Conservation (phyloP, 1,140 invertebrate species). For the Drosophila hydei region DNA sequence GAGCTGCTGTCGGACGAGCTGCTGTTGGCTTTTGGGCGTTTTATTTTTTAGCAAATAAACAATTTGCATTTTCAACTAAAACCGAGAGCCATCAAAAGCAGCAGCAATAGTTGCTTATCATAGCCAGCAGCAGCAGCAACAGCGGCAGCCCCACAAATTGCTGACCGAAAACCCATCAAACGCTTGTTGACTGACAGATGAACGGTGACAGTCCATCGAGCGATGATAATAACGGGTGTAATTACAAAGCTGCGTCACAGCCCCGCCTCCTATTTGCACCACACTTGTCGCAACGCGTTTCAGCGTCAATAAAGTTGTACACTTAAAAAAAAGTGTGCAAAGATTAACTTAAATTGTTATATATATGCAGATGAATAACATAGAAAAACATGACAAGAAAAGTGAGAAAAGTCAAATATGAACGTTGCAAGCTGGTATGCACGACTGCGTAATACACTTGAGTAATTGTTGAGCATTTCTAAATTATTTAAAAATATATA, state of each 20-base stretch:
- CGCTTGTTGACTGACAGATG: conserved; percentile 39
- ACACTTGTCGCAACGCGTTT: conserved; percentile 49
- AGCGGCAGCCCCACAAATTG: conserved; percentile 65
- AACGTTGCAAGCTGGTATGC: background rate
- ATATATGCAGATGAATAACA: no score
- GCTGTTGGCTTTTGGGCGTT: conserved; percentile 48
- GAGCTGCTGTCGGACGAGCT: conserved; percentile 33
- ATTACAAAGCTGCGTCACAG: conserved; percentile 51
- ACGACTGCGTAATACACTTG: no score
- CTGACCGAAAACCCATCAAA: conserved; percentile 61
- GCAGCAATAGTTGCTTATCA: conserved; percentile 31
- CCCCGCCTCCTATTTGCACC: conserved; percentile 56
- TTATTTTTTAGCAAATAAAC: conserved; percentile 66
- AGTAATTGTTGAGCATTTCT: no score
- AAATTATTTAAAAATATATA: no score
- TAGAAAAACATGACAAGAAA: background rate
- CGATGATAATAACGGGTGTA: conserved; percentile 55
- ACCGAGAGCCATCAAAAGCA: conserved; percentile 41
- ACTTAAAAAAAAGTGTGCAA: background rate
- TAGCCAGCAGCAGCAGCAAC: conserved; percentile 48
- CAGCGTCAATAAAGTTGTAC: background rate
- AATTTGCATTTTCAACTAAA: conserved; percentile 77
- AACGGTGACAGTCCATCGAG: conserved; percentile 47
- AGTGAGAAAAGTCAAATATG: background rate
- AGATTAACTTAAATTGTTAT: background rate